Evolutionary conservation across 2,888 invertebrate species (phyloP), one percentile per base, ranked within the genome.

Genomic region (Agonopterix heracliana): DNA sequence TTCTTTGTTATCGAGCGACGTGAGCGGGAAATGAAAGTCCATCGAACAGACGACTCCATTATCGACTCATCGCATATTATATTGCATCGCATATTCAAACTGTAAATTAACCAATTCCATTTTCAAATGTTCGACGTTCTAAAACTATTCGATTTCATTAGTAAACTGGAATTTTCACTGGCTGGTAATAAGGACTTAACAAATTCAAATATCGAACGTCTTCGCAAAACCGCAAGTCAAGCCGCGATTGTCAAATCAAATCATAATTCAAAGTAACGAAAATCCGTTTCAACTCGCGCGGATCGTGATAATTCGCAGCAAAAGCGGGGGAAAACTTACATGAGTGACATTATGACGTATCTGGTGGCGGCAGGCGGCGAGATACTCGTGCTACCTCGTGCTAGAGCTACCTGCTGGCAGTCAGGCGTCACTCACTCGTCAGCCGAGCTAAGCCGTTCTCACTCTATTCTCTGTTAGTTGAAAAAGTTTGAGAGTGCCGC

Each of bases 11-110:
- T 83, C 84, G 74, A 60, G 70, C 70, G 81, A 80, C 85, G 75
- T 79, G 77, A 61, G 83, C 76, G 79, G 88, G 87, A 88, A 88
- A 87, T 87, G 87, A 85, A 87, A 83, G 79, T 77, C 83, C 81
- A 81, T 78, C 79, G 77, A 78, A 75, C 74, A 76, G 79, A 76
- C 78, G 62, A 66, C 64, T 73, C 74, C 68, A 81, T 84, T 85
- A 87, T 87, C 82, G 72, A 68, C 61, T 64, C 66, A 74, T 72
- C 67, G 75, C 70, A 78, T 83, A 83, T 78, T 78, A 83, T 81
- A 75, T 74, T 71, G 57, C 60, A 54, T 48, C 46, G 56, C 51
- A 53, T 56, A 55, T 59, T 61, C 52, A 50, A 54, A 56, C 48
- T 51, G 66, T 59, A 64, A 72, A 75, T 73, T 74, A 75, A 71